A percentile compares a stretch with the other conserved stretches of the same genome.
Evolutionary conservation across 2,797 vertebrate genomes (phyloP).

Genomic region (Takifugu ocellatus): DNA sequence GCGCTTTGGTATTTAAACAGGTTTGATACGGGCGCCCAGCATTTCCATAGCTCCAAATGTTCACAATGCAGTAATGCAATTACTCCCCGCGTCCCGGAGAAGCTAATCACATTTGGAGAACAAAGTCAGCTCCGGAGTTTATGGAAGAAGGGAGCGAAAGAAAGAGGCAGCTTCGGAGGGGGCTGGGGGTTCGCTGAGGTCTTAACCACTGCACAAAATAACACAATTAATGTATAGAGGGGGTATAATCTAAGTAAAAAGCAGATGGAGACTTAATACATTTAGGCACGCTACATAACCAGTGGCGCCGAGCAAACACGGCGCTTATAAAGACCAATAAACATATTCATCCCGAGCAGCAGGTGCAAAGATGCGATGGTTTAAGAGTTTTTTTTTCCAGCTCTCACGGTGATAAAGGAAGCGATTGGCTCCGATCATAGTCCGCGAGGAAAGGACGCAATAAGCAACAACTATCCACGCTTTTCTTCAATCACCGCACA

Average conservation of each 20-base stretch:
- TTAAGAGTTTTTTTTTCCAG: conserved; percentile 18
- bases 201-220: conserved; percentile 66
- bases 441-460: conserved; percentile 18
- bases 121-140: conserved; percentile 76
- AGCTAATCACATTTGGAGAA: conserved; percentile 82
- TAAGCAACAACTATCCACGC: conserved; percentile 35
- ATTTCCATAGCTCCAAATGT: conserved; percentile 68
- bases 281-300: conserved; percentile 75
- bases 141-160: conserved; percentile 62
- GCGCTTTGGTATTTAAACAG: conserved; percentile 71
- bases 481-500: conserved; percentile 1
- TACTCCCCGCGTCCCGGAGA: conserved; percentile 69
- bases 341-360: conserved; percentile 48
- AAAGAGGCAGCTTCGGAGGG: conserved; percentile 47
- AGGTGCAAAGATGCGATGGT: conserved; percentile 54
- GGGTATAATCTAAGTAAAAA: conserved; percentile 72
- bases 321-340: conserved; percentile 38
- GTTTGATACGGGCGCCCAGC: conserved; percentile 71
- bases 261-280: conserved; percentile 77
- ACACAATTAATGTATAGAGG: conserved; percentile 74
- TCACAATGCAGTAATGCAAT: conserved; percentile 80
- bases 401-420: conserved; percentile 1
- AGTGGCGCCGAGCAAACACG: conserved; percentile 53
- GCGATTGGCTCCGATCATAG: neutral
- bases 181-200: conserved; percentile 39